A percentile compares a stretch with the other conserved stretches of the same genome.
phyloP scores from a whole-genome alignment of 1,140 invertebrate genomes.

The Colletes latitarsis region DNA sequence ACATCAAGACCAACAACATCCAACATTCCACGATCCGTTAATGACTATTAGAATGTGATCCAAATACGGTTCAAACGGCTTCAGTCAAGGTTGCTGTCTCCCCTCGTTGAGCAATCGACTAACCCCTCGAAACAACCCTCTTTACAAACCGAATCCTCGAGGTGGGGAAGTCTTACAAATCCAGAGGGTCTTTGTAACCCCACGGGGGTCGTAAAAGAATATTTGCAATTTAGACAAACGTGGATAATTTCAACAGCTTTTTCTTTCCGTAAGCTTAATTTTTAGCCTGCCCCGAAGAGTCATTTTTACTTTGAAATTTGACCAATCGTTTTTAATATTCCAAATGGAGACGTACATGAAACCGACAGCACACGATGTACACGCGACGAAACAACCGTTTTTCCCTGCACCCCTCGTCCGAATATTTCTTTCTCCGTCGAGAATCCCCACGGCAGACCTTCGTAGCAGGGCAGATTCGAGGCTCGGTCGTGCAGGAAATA shows the following conservation, averaged over 20 bases:
- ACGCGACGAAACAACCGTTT: neutral
- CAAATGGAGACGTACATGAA: neutral
- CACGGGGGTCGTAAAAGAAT: too few species aligned
- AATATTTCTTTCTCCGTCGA: neutral
- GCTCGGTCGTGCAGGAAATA: conserved; percentile 75
- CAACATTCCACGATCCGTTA: too few species aligned
- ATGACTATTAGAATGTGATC: neutral
- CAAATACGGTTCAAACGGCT: neutral
- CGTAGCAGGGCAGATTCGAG: conserved; percentile 60
- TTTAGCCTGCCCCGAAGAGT: too few species aligned
- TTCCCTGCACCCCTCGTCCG: too few species aligned
- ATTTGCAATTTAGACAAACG: too few species aligned
- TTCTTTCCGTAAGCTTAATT: too few species aligned
- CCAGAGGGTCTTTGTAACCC: too few species aligned
- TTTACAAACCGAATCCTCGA: neutral
- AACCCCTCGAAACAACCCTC: neutral
- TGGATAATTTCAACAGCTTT: too few species aligned
- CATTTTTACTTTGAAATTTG: too few species aligned
- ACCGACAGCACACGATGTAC: conserved; percentile 15
- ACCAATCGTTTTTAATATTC: neutral
- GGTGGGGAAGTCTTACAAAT: too few species aligned
- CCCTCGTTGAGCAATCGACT: neutral
- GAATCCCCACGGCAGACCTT: neutral
- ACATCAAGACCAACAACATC: too few species aligned
- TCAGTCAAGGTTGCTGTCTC: neutral